phyloP scores from a whole-genome alignment of 2,797 vertebrate species.

The Urocyon cinereoargenteus region DNA sequence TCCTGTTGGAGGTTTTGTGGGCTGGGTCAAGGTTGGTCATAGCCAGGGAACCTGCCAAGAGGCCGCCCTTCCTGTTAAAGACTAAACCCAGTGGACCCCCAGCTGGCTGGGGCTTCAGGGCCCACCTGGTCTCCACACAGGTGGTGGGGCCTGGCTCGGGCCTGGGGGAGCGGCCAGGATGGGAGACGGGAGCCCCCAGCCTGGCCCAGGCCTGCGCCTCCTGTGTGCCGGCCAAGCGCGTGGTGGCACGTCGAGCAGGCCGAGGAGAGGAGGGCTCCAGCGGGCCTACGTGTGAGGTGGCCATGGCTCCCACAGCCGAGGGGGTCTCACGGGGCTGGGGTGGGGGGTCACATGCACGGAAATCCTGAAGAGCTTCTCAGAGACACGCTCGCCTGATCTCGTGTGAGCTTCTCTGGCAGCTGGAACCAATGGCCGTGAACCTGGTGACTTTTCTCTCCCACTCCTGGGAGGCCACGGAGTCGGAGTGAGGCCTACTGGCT shows the following conservation, averaged over 20 bases:
- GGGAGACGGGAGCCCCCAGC: not conserved
- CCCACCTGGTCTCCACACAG: not conserved
- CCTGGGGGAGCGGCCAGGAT: not conserved
- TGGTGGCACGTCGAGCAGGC: not conserved
- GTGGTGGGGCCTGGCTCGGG: not conserved
- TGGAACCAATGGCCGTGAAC: rapidly evolving
- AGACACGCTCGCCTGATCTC: not conserved
- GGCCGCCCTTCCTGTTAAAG: no score
- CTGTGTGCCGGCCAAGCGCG: not conserved
- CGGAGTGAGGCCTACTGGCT: not conserved
- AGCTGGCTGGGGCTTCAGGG: not conserved
- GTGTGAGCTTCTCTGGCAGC: not conserved
- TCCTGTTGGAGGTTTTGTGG: not conserved
- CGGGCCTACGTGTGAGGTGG: not conserved
- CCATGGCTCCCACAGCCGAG: not conserved
- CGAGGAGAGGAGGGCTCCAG: not conserved
- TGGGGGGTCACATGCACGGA: not conserved
- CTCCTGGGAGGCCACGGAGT: not conserved
- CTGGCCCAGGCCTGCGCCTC: not conserved
- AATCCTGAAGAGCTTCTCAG: rapidly evolving
- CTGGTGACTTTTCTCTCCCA: not conserved
- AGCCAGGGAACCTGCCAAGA: not conserved
- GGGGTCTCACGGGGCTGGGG: not conserved
- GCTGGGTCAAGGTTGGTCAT: not conserved
- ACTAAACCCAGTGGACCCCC: not conserved